Conservation (phyloP, 2,113 vertebrate species). For the Mesitornis unicolor region DNA sequence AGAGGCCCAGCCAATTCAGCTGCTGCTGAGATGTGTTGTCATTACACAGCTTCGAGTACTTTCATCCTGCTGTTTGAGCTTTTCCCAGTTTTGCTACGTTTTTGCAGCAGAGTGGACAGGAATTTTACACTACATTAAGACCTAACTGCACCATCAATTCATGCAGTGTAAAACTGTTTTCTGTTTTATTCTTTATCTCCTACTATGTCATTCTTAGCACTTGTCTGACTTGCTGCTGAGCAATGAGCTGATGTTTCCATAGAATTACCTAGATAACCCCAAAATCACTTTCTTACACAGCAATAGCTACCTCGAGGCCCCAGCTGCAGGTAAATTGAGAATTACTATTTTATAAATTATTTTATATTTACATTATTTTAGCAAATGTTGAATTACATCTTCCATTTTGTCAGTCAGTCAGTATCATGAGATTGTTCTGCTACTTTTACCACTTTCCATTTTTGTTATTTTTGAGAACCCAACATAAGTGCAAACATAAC, state of each 20-base stretch:
- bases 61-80: neutral
- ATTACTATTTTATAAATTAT: neutral
- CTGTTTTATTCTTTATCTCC: neutral
- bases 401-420: neutral
- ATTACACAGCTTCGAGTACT: neutral
- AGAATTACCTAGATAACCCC: neutral
- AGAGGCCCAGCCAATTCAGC: neutral
- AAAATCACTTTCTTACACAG: neutral
- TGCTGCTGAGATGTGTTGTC: neutral
- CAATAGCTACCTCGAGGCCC: neutral
- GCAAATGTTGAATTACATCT: neutral
- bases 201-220: neutral
- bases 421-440: neutral
- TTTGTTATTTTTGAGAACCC: neutral
- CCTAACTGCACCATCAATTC: neutral
- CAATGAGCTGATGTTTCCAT: neutral
- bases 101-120: neutral
- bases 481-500: accelerated
- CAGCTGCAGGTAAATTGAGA: neutral
- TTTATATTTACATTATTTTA: neutral
- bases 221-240: neutral
- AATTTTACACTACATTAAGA: neutral
- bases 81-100: neutral
- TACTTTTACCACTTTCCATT: neutral
- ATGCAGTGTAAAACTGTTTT: neutral